These are phyloP conservation scores for Gouania willdenowi DNA, from an alignment of 2,797 vertebrate genomes.

Conservation along the genomic window DNA sequence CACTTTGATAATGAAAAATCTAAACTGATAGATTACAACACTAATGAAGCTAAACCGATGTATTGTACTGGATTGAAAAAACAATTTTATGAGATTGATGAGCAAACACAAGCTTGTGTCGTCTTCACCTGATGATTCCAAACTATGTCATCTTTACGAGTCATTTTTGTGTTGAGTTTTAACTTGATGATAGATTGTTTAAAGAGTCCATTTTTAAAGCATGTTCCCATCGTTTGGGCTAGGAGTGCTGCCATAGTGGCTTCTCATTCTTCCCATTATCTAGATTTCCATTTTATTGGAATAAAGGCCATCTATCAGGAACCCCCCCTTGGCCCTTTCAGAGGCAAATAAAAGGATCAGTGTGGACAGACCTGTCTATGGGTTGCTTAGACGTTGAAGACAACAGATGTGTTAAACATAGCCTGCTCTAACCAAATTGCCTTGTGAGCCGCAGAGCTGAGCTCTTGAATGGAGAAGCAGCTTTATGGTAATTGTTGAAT, in stretches of 20 bases:
- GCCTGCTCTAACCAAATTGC: constrained; percentile 36
- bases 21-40: too few species aligned
- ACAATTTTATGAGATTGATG: too few species aligned
- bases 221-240: constrained; percentile 38
- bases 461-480: constrained; percentile 50
- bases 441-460: constrained; percentile 17
- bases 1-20: too few species aligned
- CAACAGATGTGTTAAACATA: constrained; percentile 82
- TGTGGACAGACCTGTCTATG: constrained; percentile 76
- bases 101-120: too few species aligned
- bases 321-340: constrained; percentile 72
- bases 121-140: too few species aligned
- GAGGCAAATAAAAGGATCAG: constrained; percentile 71
- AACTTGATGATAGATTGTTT: too few species aligned
- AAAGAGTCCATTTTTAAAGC: constrained; percentile 44
- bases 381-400: constrained; percentile 73
- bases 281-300: constrained; percentile 77
- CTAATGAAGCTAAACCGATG: too few species aligned
- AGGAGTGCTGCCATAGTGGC: constrained; percentile 48
- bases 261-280: constrained; percentile 65
- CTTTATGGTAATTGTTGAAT: constrained; percentile 70
- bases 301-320: constrained; percentile 79
- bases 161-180: too few species aligned
- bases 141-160: too few species aligned
- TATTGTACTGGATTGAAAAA: too few species aligned